phyloP scores from a whole-genome alignment of 2,888 invertebrate species.

The Mechanitis messenoides region DNA sequence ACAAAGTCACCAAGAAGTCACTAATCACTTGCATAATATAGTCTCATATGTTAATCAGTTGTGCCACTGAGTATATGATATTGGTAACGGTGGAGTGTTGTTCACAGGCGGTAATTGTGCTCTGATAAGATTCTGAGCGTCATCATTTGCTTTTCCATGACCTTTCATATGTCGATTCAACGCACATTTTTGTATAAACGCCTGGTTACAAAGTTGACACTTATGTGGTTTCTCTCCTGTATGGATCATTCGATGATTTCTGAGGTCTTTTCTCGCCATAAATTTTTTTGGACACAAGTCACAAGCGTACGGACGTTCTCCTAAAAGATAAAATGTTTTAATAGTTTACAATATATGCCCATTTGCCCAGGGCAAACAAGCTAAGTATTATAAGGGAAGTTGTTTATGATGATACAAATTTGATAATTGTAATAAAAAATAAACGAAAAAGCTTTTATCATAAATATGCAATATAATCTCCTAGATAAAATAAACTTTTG shows the following conservation, averaged over 20 bases:
- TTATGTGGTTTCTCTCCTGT: slow-evolving; percentile 94
- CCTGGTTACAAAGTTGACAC: slow-evolving; percentile 91
- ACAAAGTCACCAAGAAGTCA: too few species aligned
- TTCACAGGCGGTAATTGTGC: slow-evolving; percentile 26
- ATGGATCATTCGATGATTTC: slow-evolving; percentile 94
- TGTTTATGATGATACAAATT: too few species aligned
- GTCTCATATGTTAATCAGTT: slow-evolving; percentile 23
- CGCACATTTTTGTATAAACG: slow-evolving; percentile 94
- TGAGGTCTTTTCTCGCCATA: slow-evolving; percentile 93
- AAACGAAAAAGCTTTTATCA: too few species aligned
- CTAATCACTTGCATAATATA: neutral
- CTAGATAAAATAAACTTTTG: neutral
- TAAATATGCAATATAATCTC: too few species aligned
- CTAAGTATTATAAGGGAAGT: too few species aligned
- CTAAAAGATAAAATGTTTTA: slow-evolving; percentile 35
- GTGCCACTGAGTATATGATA: slow-evolving; percentile 32
- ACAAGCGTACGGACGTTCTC: slow-evolving; percentile 88
- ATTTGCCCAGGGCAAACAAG: neutral
- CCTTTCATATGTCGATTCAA: slow-evolving; percentile 93
- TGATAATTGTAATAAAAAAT: too few species aligned
- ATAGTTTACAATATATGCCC: neutral
- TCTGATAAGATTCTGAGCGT: slow-evolving; percentile 26
- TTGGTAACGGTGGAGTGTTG: slow-evolving; percentile 20
- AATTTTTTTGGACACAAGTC: slow-evolving; percentile 93
- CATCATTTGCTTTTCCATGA: slow-evolving; percentile 39